Percentiles rank a stretch among this genome's conserved stretches.
Evolutionary conservation across 2,113 vertebrate genomes (phyloP).

Genomic region (Sporophila hypoxantha): DNA sequence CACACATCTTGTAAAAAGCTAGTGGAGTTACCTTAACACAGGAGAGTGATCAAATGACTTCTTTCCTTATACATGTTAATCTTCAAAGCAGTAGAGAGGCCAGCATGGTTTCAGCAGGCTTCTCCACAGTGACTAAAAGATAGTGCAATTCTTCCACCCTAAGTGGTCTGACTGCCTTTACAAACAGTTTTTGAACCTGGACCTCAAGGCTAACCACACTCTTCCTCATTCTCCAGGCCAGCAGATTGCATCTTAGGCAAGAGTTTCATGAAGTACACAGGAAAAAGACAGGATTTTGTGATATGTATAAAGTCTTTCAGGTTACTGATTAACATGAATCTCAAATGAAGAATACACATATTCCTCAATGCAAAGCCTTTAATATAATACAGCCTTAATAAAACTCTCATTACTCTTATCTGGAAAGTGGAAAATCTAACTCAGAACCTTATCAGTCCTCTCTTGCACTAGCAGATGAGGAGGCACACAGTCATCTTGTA

Average conservation of each 20-base stretch:
- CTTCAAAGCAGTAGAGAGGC: neutral
- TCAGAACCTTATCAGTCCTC: neutral
- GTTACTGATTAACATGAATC: conserved; percentile 5
- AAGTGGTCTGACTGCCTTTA: neutral
- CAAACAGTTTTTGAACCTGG: neutral
- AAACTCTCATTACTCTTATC: neutral
- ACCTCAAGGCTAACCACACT: neutral
- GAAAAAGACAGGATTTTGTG: neutral
- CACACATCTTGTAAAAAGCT: neutral
- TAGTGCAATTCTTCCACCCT: neutral
- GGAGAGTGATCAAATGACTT: neutral
- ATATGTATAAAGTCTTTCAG: neutral
- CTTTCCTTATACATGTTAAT: neutral
- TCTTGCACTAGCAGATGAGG: neutral
- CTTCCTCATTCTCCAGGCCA: neutral
- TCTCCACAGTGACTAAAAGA: neutral
- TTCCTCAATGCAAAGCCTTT: neutral
- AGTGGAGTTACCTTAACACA: neutral
- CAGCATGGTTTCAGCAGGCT: neutral
- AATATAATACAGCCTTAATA: neutral
- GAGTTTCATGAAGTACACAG: neutral
- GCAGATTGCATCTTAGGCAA: neutral
- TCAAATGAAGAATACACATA: neutral
- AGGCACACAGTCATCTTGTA: neutral
- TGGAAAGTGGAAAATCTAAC: neutral